Evolutionary conservation across 2,113 vertebrate species (phyloP), one percentile per base, ranked within the genome.

Genomic region (Myotis brandtii): DNA sequence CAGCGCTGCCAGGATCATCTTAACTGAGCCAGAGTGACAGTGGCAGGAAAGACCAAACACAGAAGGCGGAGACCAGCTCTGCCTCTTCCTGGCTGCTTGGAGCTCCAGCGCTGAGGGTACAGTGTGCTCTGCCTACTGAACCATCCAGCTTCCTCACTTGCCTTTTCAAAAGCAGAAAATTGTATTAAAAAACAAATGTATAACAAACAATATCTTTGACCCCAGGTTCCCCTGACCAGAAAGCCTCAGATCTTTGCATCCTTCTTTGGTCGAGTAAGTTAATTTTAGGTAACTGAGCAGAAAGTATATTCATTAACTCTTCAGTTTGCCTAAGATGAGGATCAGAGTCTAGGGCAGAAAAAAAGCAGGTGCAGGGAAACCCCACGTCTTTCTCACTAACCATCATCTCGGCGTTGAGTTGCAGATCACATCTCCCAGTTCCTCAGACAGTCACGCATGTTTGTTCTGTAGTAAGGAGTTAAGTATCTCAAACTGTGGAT

Each of bases 401-500:
- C 67, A 66, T 90, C 69, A 95, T 79, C 76, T 91, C 56, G 54
- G 48, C 64, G 34, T 91, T 95, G 88, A 32, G 46, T 95, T 97
- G 95, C 95, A 80, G 82, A 67, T 93, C 96, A 94, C 85, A 96
- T 93, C 81, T 52, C 11, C 67, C 32, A 9, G 43, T 79, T 95
- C 48, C 76, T 64, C 48, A 88, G 86, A 73, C 8, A 37, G 75
- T 34, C 4, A 2, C 3, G 1, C 30, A 0, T 83, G 82, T 81
- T 96, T 94, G 95, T 89, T 93, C 97, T 89, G 80, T 85, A 94
- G 64, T 81, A 83, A 84, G 81, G 32, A 95, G 80, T 75, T 93
- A 94, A 77, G 43, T 43, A 59, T 95, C 32, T 92, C 77, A 59
- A 37, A 86, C 52, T 75, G 40, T 23, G 37, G 72, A 54, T 34